phyloP scores from a whole-genome alignment of 2,797 vertebrate species.

The Scomberomorus guttatus region DNA sequence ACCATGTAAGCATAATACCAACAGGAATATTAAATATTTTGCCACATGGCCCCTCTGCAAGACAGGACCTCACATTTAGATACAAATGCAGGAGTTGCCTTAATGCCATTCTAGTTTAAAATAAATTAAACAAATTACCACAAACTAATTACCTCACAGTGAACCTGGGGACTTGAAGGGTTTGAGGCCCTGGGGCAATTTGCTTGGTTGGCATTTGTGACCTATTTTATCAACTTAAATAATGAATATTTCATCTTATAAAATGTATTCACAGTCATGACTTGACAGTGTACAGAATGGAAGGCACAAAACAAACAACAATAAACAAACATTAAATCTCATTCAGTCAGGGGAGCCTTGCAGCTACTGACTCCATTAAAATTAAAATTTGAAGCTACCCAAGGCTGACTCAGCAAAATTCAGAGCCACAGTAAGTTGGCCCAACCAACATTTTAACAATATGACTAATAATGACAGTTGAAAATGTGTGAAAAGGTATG shows the following conservation, averaged over 20 bases:
- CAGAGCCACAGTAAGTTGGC: conserved; percentile 4
- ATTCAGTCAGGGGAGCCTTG: not conserved
- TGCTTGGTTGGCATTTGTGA: not conserved
- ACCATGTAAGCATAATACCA: not conserved
- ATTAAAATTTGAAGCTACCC: conserved; percentile 21
- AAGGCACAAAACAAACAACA: conserved; percentile 11
- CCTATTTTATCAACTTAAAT: conserved; percentile 41
- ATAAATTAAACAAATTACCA: not conserved
- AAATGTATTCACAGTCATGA: conserved; percentile 25
- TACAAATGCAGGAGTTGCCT: not conserved
- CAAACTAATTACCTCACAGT: not conserved
- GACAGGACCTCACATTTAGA: no score
- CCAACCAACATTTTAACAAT: conserved; percentile 19
- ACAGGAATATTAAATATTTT: not conserved
- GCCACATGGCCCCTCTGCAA: no score
- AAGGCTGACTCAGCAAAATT: conserved; percentile 46
- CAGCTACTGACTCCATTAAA: conserved; percentile 26
- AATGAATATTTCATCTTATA: conserved; percentile 28
- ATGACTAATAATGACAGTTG: conserved; percentile 2
- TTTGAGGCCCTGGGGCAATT: no score
- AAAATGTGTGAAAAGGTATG: not conserved
- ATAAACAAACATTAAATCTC: conserved; percentile 20
- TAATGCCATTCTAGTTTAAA: no score
- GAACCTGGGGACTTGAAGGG: not conserved
- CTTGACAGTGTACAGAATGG: not conserved